Percentiles rank a stretch among this genome's conserved stretches.
Evolutionary conservation across 2,888 invertebrate genomes (phyloP).

Genomic region (Xestia sexstrigata): DNA sequence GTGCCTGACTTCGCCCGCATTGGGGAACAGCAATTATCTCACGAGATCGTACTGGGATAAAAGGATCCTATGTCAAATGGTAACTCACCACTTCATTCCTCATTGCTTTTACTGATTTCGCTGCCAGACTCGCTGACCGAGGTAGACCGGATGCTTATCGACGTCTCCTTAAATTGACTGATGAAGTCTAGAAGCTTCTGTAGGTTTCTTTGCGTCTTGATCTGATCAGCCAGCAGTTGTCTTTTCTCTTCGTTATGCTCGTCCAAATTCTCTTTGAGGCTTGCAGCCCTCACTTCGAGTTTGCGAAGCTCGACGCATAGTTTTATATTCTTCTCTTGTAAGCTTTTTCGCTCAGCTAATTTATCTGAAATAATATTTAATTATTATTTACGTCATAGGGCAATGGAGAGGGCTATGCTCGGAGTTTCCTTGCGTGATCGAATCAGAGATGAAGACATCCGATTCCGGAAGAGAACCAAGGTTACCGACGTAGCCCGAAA

Average conservation of each 20-base stretch:
- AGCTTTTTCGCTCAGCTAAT: constrained; percentile 83
- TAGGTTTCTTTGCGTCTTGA: constrained; percentile 87
- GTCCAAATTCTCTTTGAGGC: constrained; percentile 85
- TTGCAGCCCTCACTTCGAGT: constrained; percentile 84
- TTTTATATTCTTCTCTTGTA: constrained; percentile 87
- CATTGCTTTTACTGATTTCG: constrained; percentile 86
- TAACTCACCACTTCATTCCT: constrained; percentile 80
- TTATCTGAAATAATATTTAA: constrained; percentile 79
- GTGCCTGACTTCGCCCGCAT: neutral
- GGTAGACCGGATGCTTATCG: constrained; percentile 83
- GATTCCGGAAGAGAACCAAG: too few species aligned
- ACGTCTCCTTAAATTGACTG: constrained; percentile 87
- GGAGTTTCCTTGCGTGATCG: too few species aligned
- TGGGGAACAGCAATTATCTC: neutral
- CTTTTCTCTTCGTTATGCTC: constrained; percentile 88
- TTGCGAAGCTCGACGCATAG: constrained; percentile 86
- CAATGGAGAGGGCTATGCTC: too few species aligned
- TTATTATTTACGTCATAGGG: neutral
- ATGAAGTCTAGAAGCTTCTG: constrained; percentile 89
- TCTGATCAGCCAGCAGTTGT: constrained; percentile 86
- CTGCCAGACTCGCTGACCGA: constrained; percentile 85
- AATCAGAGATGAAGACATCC: too few species aligned
- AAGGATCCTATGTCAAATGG: neutral
- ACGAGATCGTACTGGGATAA: neutral
- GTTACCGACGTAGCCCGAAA: too few species aligned